Conservation (phyloP, 2,113 vertebrate species). For the Atherinomorus stipes region DNA sequence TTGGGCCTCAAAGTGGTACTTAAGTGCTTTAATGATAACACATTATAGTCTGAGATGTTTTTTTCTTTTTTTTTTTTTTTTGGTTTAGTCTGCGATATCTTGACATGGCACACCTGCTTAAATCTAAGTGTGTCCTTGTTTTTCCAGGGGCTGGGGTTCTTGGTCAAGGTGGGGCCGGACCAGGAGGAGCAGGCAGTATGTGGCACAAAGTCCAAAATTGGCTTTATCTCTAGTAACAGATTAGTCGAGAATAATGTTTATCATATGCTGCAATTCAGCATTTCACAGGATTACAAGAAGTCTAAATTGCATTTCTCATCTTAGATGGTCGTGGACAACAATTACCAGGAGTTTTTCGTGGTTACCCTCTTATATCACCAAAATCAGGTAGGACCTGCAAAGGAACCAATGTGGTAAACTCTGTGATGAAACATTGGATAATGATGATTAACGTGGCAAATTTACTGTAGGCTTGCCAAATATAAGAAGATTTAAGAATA, state of each 20-base stretch:
- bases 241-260: neutral
- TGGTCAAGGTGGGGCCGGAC: slow-evolving; percentile 70
- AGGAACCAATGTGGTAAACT: neutral
- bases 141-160: slow-evolving; percentile 63
- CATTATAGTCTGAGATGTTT: slow-evolving; percentile 2
- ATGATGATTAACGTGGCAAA: neutral
- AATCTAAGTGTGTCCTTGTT: slow-evolving; percentile 10
- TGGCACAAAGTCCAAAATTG: neutral
- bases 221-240: neutral
- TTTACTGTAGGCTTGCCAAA: neutral
- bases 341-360: slow-evolving; percentile 76
- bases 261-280: neutral
- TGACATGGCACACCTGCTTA: neutral
- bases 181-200: slow-evolving; percentile 66
- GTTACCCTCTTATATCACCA: slow-evolving; percentile 78
- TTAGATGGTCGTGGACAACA: slow-evolving; percentile 74
- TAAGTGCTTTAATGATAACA: neutral
- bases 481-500: neutral
- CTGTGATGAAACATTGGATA: neutral
- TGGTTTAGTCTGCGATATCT: slow-evolving; percentile 3
- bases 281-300: neutral
- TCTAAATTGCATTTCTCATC: slow-evolving; percentile 28
- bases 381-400: slow-evolving; percentile 79
- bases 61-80: too few relatives aligned
- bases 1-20: slow-evolving; percentile 74